Conservation (phyloP, 1,140 invertebrate genomes). For the Trachelipus rathkii region DNA sequence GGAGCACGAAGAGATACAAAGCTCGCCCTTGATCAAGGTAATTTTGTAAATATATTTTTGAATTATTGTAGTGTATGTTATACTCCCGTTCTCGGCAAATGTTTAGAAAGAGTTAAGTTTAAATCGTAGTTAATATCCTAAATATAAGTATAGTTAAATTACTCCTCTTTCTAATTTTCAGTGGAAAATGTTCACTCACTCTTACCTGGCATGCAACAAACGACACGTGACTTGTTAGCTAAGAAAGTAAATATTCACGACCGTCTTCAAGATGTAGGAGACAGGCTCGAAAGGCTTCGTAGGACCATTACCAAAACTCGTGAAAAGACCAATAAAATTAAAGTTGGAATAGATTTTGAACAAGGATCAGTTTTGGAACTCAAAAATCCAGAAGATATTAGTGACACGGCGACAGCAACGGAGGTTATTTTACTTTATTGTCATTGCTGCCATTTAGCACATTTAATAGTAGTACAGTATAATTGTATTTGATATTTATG, state of each 20-base stretch:
- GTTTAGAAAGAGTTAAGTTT: no score
- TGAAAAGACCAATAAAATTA: constrained; percentile 62
- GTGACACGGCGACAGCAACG: constrained; percentile 75
- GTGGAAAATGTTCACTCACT: constrained; percentile 62
- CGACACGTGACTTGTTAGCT: constrained; percentile 58
- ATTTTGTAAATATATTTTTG: not conserved
- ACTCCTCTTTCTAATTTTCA: constrained; percentile 50
- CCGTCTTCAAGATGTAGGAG: constrained; percentile 59
- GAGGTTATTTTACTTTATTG: no score
- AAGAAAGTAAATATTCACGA: constrained; percentile 54
- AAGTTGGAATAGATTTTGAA: constrained; percentile 75
- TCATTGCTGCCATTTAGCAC: no score
- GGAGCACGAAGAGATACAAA: constrained; percentile 65
- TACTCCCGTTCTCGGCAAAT: no score
- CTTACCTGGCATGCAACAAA: constrained; percentile 60
- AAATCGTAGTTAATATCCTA: no score
- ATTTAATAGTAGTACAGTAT: no score
- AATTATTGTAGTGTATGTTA: no score
- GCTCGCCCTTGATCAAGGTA: constrained; percentile 63
- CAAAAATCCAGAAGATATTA: constrained; percentile 74
- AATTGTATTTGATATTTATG: no score
- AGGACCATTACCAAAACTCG: constrained; percentile 72
- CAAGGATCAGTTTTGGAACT: constrained; percentile 76
- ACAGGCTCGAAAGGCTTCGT: constrained; percentile 68
- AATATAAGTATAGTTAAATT: not conserved